A percentile compares a stretch with the other conserved stretches of the same genome.
phyloP scores from a whole-genome alignment of 2,113 vertebrate genomes.

The Oncorhynchus masou region DNA sequence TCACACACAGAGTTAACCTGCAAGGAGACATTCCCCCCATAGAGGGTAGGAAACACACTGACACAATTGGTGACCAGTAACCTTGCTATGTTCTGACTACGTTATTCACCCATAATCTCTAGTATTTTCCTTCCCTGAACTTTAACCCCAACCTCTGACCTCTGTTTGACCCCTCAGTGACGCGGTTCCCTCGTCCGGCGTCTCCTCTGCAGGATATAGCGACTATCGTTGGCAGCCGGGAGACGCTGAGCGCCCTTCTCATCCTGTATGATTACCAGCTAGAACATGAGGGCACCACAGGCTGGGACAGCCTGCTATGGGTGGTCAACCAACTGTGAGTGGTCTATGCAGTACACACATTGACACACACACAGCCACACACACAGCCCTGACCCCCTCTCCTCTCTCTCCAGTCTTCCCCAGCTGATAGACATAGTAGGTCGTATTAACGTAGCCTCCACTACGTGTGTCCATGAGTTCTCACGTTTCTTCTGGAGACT shows the following conservation, averaged over 20 bases:
- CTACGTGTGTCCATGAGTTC: slow-evolving; percentile 96
- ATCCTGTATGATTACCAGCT: slow-evolving; percentile 93
- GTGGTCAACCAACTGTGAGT: slow-evolving; percentile 98
- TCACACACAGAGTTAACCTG: slow-evolving; percentile 88
- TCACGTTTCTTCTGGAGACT: slow-evolving; percentile 98
- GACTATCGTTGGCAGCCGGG: slow-evolving; percentile 90
- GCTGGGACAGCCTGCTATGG: slow-evolving; percentile 96
- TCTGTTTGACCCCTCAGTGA: slow-evolving; percentile 74
- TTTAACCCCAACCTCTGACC: slow-evolving; percentile 2
- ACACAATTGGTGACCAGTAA: neutral
- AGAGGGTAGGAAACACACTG: slow-evolving; percentile 78
- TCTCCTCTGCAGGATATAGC: slow-evolving; percentile 95
- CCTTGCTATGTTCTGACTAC: neutral
- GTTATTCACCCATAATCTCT: neutral
- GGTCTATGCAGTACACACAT: neutral
- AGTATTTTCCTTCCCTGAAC: neutral
- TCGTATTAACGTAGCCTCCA: slow-evolving; percentile 92
- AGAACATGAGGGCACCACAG: slow-evolving; percentile 93
- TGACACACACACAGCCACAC: neutral
- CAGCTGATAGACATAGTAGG: slow-evolving; percentile 96
- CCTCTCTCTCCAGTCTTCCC: slow-evolving; percentile 79
- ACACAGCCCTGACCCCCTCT: neutral
- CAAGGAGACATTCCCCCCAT: slow-evolving; percentile 87
- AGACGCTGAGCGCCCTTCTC: slow-evolving; percentile 84
- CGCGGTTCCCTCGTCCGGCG: slow-evolving; percentile 89